These are phyloP conservation scores for Trichopoda pennipes DNA, from an alignment of 2,888 invertebrate genomes.

Conservation along the genomic window DNA sequence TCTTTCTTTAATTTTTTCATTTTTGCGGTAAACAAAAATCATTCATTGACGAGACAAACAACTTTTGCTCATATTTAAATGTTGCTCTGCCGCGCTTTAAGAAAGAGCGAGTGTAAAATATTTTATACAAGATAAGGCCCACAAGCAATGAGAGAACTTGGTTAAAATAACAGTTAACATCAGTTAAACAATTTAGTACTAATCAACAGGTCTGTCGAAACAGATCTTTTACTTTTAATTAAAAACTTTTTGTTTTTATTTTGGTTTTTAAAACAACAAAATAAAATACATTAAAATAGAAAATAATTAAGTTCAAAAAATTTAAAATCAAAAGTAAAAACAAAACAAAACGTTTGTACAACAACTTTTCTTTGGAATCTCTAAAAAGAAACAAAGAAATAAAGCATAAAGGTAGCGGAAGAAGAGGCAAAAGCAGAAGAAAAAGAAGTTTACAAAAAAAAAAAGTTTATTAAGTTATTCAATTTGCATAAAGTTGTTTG, in stretches of 20 bases:
- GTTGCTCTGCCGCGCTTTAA: constrained; percentile 12
- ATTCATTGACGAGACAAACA: neutral
- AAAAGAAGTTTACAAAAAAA: no score
- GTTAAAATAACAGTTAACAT: constrained; percentile 60
- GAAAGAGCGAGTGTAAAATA: constrained; percentile 9
- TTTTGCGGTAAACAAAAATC: neutral
- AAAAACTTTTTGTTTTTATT: constrained; percentile 11
- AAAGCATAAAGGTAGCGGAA: neutral
- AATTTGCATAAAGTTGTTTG: constrained; percentile 30
- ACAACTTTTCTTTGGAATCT: constrained; percentile 14
- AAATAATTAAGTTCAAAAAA: neutral
- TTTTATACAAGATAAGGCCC: constrained; percentile 14
- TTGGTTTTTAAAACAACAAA: neutral
- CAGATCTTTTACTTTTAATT: constrained; percentile 22
- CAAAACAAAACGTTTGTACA: no score
- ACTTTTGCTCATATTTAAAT: constrained; percentile 1
- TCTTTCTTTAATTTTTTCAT: neutral
- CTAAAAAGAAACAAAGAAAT: neutral
- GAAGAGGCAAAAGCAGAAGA: constrained; percentile 6
- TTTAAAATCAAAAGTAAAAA: neutral
- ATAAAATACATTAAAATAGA: neutral
- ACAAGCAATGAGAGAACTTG: constrained; percentile 22
- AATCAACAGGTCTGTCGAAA: constrained; percentile 43
- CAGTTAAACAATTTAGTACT: constrained; percentile 49
- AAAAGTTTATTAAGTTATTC: constrained; percentile 11